Percentiles rank a stretch among this genome's conserved stretches.
Evolutionary conservation across 2,113 vertebrate species (phyloP).

Genomic region (Xiphorhynchus elegans): DNA sequence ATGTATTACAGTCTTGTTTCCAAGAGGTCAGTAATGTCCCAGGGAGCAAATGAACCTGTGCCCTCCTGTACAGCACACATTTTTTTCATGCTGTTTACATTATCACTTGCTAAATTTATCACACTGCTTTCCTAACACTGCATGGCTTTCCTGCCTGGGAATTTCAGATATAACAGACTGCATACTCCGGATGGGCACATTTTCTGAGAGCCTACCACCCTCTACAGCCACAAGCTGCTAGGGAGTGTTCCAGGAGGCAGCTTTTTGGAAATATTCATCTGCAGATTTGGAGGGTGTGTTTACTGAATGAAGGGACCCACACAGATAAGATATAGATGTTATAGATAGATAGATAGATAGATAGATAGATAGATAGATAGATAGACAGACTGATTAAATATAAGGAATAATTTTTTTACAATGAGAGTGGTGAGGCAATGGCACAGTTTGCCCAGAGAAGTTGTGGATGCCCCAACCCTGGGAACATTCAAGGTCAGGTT

Average conservation of each 20-base stretch:
- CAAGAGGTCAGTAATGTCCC: neutral
- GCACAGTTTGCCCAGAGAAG: neutral
- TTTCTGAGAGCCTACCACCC: neutral
- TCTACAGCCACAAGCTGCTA: neutral
- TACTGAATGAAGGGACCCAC: neutral
- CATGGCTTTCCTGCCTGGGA: neutral
- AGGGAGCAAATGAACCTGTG: neutral
- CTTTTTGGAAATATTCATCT: neutral
- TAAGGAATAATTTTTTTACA: neutral
- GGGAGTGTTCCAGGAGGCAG: neutral
- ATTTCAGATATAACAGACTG: neutral
- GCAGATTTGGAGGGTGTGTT: neutral
- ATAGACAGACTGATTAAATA: no score
- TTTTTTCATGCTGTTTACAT: constrained; percentile 43
- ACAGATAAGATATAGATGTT: neutral
- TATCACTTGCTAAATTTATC: constrained; percentile 52
- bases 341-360: neutral
- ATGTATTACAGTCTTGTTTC: neutral
- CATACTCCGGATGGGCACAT: neutral
- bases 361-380: neutral
- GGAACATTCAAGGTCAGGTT: neutral
- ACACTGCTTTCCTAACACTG: neutral
- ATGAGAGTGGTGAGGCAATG: neutral
- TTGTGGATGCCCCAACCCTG: neutral
- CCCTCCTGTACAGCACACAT: neutral